A percentile compares a stretch with the other conserved stretches of the same genome.
Conservation (phyloP, 2,113 vertebrate species). For the Chionomys nivalis region DNA sequence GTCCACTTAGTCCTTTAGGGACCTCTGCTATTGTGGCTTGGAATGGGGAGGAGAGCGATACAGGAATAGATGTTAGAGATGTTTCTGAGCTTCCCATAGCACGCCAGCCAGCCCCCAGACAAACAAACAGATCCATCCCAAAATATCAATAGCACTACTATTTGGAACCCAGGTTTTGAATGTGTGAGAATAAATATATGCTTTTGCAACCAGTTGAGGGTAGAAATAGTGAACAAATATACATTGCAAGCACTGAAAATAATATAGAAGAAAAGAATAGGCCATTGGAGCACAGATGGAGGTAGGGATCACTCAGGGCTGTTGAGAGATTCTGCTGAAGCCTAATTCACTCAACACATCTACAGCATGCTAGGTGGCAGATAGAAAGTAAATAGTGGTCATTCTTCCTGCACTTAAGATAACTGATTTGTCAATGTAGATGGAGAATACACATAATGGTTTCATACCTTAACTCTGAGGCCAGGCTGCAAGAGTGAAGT, state of each 20-base stretch:
- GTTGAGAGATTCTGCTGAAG: neutral
- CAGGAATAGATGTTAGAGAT: neutral
- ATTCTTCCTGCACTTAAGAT: neutral
- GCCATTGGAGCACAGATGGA: neutral
- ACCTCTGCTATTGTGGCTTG: neutral
- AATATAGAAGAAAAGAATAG: neutral
- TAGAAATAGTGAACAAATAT: neutral
- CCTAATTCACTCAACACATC: neutral
- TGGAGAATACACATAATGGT: neutral
- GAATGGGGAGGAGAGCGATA: neutral
- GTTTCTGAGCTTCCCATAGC: neutral
- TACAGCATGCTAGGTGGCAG: neutral
- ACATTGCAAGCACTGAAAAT: neutral
- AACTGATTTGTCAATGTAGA: neutral
- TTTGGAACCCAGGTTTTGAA: neutral
- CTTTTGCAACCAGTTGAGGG: neutral
- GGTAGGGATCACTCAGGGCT: neutral
- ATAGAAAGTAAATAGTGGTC: neutral
- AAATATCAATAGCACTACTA: neutral
- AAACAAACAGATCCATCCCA: neutral
- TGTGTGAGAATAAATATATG: neutral
- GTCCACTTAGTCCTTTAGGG: neutral
- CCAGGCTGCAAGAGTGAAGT: neutral
- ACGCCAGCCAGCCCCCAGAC: neutral
- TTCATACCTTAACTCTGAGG: neutral